Conservation (phyloP, 92 coral and sea anemone species). For the Diadumene lineata region DNA sequence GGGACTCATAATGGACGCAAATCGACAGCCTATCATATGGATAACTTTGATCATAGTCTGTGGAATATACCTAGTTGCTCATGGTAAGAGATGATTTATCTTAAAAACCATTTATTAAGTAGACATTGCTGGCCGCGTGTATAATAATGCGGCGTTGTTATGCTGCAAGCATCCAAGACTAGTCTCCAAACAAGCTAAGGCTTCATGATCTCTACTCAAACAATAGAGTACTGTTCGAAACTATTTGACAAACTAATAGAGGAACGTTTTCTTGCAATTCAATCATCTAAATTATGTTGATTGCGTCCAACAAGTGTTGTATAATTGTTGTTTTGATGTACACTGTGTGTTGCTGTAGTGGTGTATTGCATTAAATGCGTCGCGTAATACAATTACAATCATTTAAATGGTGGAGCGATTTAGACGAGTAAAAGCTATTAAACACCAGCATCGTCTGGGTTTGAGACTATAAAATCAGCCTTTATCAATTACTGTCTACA, state of each 20-base stretch:
- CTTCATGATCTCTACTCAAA: slow-evolving; percentile 5
- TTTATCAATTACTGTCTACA: slow-evolving; percentile 21
- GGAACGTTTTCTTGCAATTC: no score
- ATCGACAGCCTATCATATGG: slow-evolving; percentile 17
- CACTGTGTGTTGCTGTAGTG: background rate
- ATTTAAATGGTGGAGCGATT: background rate
- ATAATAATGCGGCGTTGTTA: slow-evolving; percentile 31
- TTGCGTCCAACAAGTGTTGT: background rate
- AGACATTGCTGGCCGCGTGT: background rate
- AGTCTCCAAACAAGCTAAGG: background rate
- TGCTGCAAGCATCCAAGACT: background rate
- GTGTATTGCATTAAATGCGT: background rate
- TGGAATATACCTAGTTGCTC: background rate
- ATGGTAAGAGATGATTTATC: slow-evolving; percentile 14
- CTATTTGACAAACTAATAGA: background rate
- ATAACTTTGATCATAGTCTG: slow-evolving; percentile 4
- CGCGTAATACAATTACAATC: no score
- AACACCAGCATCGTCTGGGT: background rate
- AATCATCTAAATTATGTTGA: no score
- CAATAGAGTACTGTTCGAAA: slow-evolving; percentile 33
- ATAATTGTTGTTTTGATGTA: background rate
- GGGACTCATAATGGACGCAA: slow-evolving; percentile 27
- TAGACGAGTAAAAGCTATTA: background rate
- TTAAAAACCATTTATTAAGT: background rate
- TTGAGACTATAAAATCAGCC: background rate